A percentile compares a stretch with the other conserved stretches of the same genome.
Conservation (phyloP, 2,113 vertebrate genomes). For the Muntiacus muntjak region DNA sequence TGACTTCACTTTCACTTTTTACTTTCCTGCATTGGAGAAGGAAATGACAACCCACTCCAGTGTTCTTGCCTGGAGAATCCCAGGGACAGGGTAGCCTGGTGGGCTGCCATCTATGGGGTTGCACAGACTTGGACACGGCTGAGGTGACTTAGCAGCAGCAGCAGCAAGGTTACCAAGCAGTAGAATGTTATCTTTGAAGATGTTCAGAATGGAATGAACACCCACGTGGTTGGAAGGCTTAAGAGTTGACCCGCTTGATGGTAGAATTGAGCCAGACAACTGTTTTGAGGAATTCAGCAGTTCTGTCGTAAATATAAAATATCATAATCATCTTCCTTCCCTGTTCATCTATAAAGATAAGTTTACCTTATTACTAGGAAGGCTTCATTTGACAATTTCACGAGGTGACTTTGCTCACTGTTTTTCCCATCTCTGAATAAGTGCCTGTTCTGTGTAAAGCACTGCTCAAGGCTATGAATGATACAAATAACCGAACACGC, state of each 20-base stretch:
- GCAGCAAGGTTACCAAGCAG: neutral
- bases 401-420: neutral
- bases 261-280: neutral
- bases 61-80: too few relatives aligned
- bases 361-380: neutral
- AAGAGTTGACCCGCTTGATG: neutral
- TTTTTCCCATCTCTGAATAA: neutral
- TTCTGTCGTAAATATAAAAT: neutral
- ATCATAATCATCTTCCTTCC: neutral
- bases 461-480: neutral
- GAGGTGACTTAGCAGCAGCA: too few relatives aligned
- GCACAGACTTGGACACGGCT: too few relatives aligned
- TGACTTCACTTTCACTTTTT: too few relatives aligned
- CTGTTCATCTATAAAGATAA: neutral
- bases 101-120: too few relatives aligned
- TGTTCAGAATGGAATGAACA: neutral
- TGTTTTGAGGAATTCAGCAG: neutral
- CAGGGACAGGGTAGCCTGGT: too few relatives aligned
- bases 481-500: neutral
- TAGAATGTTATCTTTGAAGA: neutral
- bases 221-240: neutral
- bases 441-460: neutral
- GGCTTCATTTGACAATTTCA: neutral
- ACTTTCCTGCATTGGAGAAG: too few relatives aligned
- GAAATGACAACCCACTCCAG: too few relatives aligned